These are phyloP conservation scores for Nebria ingens DNA, from an alignment of 1,140 invertebrate species.

Conservation along the genomic window DNA sequence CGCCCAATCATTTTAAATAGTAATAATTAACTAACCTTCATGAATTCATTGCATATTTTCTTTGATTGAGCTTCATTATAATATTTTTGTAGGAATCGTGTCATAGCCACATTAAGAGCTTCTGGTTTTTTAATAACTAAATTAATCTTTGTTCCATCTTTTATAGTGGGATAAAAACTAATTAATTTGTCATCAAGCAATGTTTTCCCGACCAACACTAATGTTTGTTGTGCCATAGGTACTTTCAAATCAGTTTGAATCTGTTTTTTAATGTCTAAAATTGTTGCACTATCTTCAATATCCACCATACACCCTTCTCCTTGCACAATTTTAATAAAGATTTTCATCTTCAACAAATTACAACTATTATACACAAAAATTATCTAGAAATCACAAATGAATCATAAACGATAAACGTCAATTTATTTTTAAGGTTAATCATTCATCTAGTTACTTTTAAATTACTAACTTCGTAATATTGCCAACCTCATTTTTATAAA, in stretches of 20 bases:
- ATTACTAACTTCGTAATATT: no score
- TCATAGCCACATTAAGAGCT: slow-evolving; percentile 31
- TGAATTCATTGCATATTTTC: slow-evolving; percentile 35
- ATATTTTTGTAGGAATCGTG: slow-evolving; percentile 36
- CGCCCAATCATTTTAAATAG: not conserved
- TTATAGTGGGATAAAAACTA: slow-evolving; percentile 38
- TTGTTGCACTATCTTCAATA: slow-evolving; percentile 33
- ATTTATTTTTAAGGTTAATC: not conserved
- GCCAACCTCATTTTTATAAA: no score
- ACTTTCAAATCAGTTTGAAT: slow-evolving; percentile 37
- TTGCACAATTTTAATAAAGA: slow-evolving; percentile 40
- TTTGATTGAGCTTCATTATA: slow-evolving; percentile 38
- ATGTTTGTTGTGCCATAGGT: slow-evolving; percentile 36
- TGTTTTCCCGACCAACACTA: slow-evolving; percentile 36
- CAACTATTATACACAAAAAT: not conserved
- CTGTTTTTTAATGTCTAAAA: slow-evolving; percentile 39
- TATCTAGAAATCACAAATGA: not conserved
- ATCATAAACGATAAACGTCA: slow-evolving; percentile 1
- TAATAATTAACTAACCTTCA: slow-evolving; percentile 21
- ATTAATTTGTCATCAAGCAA: slow-evolving; percentile 38
- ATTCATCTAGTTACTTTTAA: not conserved
- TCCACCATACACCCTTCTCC: slow-evolving; percentile 38
- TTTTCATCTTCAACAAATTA: slow-evolving; percentile 32
- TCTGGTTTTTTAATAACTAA: slow-evolving; percentile 40
- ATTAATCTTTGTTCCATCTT: slow-evolving; percentile 39